Base-by-base conservation (phyloP, 1,140 invertebrate genomes). In the Phenacoccus solenopsis region DNA sequence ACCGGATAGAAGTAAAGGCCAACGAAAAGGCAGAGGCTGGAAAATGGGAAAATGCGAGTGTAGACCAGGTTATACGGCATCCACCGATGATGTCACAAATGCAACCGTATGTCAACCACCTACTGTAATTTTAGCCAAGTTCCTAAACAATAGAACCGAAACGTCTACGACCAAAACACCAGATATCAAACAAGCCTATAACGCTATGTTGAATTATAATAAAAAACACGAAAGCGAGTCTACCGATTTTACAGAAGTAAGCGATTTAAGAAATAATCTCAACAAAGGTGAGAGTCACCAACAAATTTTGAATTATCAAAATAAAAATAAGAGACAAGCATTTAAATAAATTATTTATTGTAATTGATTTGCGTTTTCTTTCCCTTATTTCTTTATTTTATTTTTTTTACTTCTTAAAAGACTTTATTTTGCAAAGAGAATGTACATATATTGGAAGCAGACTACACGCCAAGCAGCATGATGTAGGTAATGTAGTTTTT, bases 31-130 rank as follows among this genome's bases (percentile, higher is more conserved):
- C 76, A 2, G 76, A 74, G 68, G 73, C 69, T 20, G 73, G 73
- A 64, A 70, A 57, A 68, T 72, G 57, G 75, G 75, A 24, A 74
- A 78, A 49, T 92, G 90, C 75, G 85, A 87, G 56, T 91, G 90
- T 74, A 82, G 84, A 69, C 88, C 89, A 0, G 87, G 87, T 0
- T 87, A 86, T 74, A 84, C 81, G 20, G 57, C 68, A 16, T 61
- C 30, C 21, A 21, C 25, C 9, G 69, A 70, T 5, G 70, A 71
- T 0, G 78, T 79, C 12, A 57, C 78, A 0, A 78, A 79, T 10
- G 74, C 79, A 12, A 75, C 78, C 0, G 71, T 74, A 0, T 83
- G 82, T 56, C 80, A 82, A 70, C 77, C 82, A 20, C 81, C 81
- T 0, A 67, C 77, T 1, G 80, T 83, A 0, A 77, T 74, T 12